Evolutionary conservation across 1,140 invertebrate genomes (phyloP).

Genomic region (Solenopsis fugax): DNA sequence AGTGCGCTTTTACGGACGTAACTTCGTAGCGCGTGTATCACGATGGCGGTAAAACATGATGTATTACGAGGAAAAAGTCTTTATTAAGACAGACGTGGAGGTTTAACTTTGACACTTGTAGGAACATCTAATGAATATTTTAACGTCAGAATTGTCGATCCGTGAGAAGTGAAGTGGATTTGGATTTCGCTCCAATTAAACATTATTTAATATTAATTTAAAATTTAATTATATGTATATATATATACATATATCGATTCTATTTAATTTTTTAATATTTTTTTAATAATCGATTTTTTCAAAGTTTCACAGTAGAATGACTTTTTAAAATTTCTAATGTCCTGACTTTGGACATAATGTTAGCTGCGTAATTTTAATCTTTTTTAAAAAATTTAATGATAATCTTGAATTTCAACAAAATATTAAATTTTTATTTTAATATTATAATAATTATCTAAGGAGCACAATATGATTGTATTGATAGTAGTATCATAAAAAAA

Average conservation of each 20-base stretch:
- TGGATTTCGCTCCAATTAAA: not conserved
- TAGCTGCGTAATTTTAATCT: no score
- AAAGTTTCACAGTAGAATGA: no score
- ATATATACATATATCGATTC: not conserved
- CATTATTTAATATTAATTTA: not conserved
- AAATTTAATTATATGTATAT: not conserved
- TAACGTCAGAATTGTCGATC: not conserved
- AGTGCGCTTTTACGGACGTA: slow-evolving; percentile 22
- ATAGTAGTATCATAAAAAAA: no score
- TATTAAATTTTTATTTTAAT: no score
- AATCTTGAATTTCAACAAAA: no score
- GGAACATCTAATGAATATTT: not conserved
- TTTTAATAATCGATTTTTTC: no score
- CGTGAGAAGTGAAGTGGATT: not conserved
- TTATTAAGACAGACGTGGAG: slow-evolving; percentile 47
- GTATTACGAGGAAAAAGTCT: slow-evolving; percentile 36
- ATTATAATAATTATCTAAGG: not conserved
- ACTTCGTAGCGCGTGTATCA: slow-evolving; percentile 19
- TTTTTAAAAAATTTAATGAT: no score
- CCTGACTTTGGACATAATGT: no score
- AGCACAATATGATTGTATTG: no score
- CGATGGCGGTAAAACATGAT: slow-evolving; percentile 33
- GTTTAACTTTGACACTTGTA: slow-evolving; percentile 36
- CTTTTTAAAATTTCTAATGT: no score
- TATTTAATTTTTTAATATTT: no score